Evolutionary conservation across 2,888 invertebrate genomes (phyloP).

Genomic region (Phortica okadai): DNA sequence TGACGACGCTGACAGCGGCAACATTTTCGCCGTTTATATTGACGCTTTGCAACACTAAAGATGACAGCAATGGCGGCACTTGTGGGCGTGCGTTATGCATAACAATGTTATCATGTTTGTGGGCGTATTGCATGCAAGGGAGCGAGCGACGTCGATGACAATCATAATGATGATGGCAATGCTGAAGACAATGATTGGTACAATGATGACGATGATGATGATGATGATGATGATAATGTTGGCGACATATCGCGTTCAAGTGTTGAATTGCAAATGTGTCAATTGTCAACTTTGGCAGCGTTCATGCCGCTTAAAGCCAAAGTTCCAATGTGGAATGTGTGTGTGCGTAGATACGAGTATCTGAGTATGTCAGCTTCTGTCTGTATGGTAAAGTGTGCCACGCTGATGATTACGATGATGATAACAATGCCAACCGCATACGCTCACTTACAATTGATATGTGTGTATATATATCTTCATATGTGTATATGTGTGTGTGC

Average conservation of each 20-base stretch:
- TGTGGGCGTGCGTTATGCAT: slow-evolving; percentile 15
- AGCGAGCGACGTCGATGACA: neutral
- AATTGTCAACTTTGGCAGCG: slow-evolving; percentile 63
- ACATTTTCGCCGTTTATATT: too few relatives aligned
- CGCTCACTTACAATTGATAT: neutral
- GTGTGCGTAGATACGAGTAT: neutral
- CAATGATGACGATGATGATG: slow-evolving; percentile 19
- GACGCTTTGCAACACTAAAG: too few relatives aligned
- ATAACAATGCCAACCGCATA: slow-evolving; percentile 23
- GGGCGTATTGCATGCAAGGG: neutral
- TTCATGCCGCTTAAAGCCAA: slow-evolving; percentile 8
- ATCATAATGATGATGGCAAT: neutral
- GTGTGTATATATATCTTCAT: slow-evolving; percentile 9
- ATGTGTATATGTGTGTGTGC: slow-evolving; percentile 14
- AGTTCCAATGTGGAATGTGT: neutral
- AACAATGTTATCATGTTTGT: slow-evolving; percentile 11
- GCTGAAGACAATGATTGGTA: slow-evolving; percentile 51
- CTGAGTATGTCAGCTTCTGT: neutral
- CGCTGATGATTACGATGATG: slow-evolving; percentile 35
- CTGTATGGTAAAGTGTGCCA: neutral
- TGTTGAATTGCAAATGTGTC: slow-evolving; percentile 71
- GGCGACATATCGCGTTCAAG: slow-evolving; percentile 47
- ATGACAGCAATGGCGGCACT: neutral
- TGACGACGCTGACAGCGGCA: neutral
- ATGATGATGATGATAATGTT: neutral